Conservation (phyloP, 37 sponge, comb jelly and placozoan genomes). For the Spongilla lacustris region DNA sequence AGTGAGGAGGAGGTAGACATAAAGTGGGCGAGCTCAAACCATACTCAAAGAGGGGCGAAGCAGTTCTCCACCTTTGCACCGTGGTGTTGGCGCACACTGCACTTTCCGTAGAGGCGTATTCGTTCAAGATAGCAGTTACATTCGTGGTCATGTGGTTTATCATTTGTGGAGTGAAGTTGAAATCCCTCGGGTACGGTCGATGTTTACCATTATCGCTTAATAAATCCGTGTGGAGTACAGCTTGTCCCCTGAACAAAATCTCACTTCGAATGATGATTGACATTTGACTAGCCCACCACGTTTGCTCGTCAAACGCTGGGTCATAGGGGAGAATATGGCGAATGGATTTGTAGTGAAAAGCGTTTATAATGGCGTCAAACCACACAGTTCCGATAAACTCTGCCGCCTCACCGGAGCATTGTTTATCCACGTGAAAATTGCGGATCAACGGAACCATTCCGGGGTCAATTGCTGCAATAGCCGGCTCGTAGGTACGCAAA, state of each 20-base stretch:
- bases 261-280: background rate
- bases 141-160: background rate
- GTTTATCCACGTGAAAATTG: too few species aligned
- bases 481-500: background rate
- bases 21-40: too few species aligned
- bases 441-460: too few species aligned
- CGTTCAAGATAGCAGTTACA: too few species aligned
- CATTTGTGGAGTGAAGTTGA: background rate
- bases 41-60: too few species aligned
- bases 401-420: too few species aligned
- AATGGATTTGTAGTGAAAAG: slow-evolving; percentile 9
- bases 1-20: too few species aligned
- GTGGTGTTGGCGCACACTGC: too few species aligned
- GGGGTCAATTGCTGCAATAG: background rate
- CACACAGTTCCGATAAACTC: background rate
- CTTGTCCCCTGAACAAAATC: slow-evolving; percentile 3
- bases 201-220: background rate
- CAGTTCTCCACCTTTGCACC: too few species aligned
- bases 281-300: background rate
- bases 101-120: too few species aligned
- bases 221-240: background rate
- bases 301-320: background rate
- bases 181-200: slow-evolving; percentile 1
- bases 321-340: slow-evolving; percentile 16
- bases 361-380: slow-evolving; percentile 6